A percentile compares a stretch with the other conserved stretches of the same genome.
Evolutionary conservation across 23 tunicate genomes (phyloP).

Genomic region (Oikopleura dioica): DNA sequence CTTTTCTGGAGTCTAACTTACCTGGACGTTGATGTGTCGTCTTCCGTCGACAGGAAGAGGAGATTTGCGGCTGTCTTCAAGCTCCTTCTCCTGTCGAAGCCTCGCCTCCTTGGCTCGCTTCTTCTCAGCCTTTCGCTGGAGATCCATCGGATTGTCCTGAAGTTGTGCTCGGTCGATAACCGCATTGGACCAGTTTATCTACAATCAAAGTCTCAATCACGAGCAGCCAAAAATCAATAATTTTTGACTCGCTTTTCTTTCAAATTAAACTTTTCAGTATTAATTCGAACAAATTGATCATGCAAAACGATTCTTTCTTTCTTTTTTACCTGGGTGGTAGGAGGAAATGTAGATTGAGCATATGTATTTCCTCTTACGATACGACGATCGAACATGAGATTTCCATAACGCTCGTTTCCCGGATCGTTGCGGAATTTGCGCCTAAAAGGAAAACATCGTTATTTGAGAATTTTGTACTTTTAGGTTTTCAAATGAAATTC

Average conservation of each 20-base stretch:
- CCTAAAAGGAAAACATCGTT: too few relatives aligned
- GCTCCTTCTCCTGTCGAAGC: slow-evolving; percentile 19
- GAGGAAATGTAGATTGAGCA: slow-evolving; percentile 74
- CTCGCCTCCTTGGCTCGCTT: slow-evolving; percentile 51
- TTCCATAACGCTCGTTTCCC: slow-evolving; percentile 25
- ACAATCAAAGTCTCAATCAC: too few relatives aligned
- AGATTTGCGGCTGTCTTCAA: slow-evolving; percentile 14
- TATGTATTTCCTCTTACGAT: slow-evolving; percentile 90
- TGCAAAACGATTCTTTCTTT: neutral
- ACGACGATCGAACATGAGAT: slow-evolving; percentile 72
- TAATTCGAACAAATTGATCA: neutral
- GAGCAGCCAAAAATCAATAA: slow-evolving; percentile 3
- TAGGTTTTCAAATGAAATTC: too few relatives aligned
- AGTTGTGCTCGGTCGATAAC: too few relatives aligned
- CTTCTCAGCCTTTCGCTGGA: slow-evolving; percentile 68
- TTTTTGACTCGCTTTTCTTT: neutral
- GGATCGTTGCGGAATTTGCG: neutral
- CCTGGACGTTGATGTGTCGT: slow-evolving; percentile 46
- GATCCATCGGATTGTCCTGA: slow-evolving; percentile 71
- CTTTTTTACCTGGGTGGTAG: slow-evolving; percentile 14
- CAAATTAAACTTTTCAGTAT: neutral
- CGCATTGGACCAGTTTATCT: too few relatives aligned
- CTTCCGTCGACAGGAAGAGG: slow-evolving; percentile 79
- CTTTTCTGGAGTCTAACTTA: too few relatives aligned
- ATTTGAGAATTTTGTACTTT: too few relatives aligned